Base-by-base conservation (phyloP, 2,797 vertebrate species). In the Ptychobarbus kaznakovi region DNA sequence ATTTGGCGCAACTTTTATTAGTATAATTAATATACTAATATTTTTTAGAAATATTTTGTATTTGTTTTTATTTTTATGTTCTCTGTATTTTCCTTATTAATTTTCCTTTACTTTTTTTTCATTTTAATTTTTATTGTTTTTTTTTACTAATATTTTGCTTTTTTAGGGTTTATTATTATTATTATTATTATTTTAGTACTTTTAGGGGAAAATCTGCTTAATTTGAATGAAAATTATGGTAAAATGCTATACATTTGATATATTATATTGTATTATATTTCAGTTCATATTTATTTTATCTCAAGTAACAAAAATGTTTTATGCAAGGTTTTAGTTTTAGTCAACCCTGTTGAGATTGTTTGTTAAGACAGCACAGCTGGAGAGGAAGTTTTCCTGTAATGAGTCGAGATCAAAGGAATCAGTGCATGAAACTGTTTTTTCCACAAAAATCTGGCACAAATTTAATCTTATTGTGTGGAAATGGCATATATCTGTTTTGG, bases 381-480 rank as follows among this genome's bases (percentile, higher is more conserved):
- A 83, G 51, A 46, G 25, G 73, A 65, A 12, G 2, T 32, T 44
- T 65, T 15, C 20, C 22, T 22, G 12, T 44, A 46, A 73, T 46
- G 69, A 82, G 81, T 49, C 20, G 0, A 75, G 20, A 75, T 83
- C 70, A 63, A 63, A 63, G 6, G 69, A 82, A 51, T 69, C 63
- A n/a, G 44, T 44, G 80, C 74, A 56, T 35, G 74, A 38, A 75
- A 38, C 13, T 18, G 4, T 28, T 72, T 25, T 44, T 49, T 11
- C 4, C 44, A 49, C 1, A 9, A 28, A 51, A 32, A 51, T 4
- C 9, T 28, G 13, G n/a, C 28, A 75, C 20, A n/a, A 53, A 35
- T 75, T 1, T 0, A 22, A n/a, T 40, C 11, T 40, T 76, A 38
- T 56, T n/a, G 28, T 53, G 10, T 53, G 51, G 4, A 38, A 20